These are phyloP conservation scores for Falco biarmicus DNA, from an alignment of 2,797 vertebrate species.

Conservation along the genomic window DNA sequence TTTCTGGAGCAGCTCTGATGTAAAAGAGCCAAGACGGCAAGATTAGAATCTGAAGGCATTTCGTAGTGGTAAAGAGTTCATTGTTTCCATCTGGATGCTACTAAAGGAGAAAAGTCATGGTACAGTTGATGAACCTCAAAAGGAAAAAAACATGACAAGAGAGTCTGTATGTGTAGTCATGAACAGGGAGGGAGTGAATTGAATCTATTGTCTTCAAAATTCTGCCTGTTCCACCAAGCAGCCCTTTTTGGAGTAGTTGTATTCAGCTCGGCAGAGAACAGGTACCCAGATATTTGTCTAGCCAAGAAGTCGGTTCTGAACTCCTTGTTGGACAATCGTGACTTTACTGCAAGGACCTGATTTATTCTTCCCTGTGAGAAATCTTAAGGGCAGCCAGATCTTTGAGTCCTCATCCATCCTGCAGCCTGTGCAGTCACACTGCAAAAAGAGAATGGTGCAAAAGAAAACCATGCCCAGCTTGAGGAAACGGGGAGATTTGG, in stretches of 20 bases:
- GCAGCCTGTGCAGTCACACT: not conserved
- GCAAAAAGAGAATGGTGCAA: not conserved
- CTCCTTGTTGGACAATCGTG: not conserved
- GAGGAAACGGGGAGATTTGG: not conserved
- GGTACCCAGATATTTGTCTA: not conserved
- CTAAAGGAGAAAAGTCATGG: not conserved
- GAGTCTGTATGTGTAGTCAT: not conserved
- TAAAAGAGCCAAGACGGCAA: not conserved
- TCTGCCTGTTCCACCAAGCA: not conserved
- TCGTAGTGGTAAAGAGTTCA: not conserved
- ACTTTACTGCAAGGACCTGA: not conserved
- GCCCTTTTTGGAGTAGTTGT: not conserved
- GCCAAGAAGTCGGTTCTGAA: not conserved
- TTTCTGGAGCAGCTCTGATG: not conserved
- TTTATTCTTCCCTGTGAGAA: not conserved
- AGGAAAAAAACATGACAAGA: not conserved
- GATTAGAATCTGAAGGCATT: not conserved
- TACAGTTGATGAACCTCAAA: not conserved
- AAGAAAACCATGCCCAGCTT: not conserved
- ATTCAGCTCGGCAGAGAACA: not conserved
- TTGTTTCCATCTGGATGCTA: not conserved
- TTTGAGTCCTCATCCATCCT: not conserved
- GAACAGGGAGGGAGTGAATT: not conserved
- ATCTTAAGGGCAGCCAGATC: not conserved
- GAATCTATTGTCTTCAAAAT: not conserved